Percentiles rank a stretch among this genome's conserved stretches.
Evolutionary conservation across 2,888 invertebrate genomes (phyloP).

Genomic region (Anarsia innoxiella): DNA sequence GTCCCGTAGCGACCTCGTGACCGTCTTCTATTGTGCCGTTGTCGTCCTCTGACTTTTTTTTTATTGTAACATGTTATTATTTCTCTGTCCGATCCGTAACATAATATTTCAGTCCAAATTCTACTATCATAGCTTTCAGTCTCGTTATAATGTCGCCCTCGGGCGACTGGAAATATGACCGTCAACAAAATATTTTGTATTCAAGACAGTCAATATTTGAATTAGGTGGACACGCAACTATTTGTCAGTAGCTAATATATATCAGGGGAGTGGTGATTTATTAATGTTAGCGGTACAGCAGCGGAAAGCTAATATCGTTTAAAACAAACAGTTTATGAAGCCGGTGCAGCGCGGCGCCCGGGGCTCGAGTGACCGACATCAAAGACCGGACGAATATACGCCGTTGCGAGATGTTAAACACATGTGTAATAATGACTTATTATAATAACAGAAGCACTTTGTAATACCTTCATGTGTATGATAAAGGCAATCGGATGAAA

Average conservation of each 20-base stretch:
- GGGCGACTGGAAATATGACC: neutral
- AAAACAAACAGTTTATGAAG: slow-evolving; percentile 49
- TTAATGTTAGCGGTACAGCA: slow-evolving; percentile 30
- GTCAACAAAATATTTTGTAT: no score
- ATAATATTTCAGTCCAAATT: slow-evolving; percentile 8
- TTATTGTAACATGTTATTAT: slow-evolving; percentile 17
- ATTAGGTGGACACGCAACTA: no score
- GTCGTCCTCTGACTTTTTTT: slow-evolving; percentile 20
- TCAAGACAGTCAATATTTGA: no score
- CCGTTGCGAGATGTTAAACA: slow-evolving; percentile 22
- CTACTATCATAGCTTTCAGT: slow-evolving; percentile 5
- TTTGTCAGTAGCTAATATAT: no score
- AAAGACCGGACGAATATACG: slow-evolving; percentile 38
- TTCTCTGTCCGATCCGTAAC: slow-evolving; percentile 6
- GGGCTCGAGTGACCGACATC: slow-evolving; percentile 38
- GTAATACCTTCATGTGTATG: slow-evolving; percentile 1
- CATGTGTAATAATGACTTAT: slow-evolving; percentile 20
- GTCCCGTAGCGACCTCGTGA: slow-evolving; percentile 26
- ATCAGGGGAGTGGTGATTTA: slow-evolving; percentile 13
- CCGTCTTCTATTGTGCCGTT: slow-evolving; percentile 26
- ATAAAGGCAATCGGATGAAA: slow-evolving; percentile 9
- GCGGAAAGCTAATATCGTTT: slow-evolving; percentile 48
- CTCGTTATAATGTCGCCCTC: slow-evolving; percentile 3
- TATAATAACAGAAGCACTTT: slow-evolving; percentile 4
- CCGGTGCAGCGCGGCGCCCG: slow-evolving; percentile 27